Conservation (phyloP, 2,888 invertebrate genomes). For the Azorinus chamasolen region DNA sequence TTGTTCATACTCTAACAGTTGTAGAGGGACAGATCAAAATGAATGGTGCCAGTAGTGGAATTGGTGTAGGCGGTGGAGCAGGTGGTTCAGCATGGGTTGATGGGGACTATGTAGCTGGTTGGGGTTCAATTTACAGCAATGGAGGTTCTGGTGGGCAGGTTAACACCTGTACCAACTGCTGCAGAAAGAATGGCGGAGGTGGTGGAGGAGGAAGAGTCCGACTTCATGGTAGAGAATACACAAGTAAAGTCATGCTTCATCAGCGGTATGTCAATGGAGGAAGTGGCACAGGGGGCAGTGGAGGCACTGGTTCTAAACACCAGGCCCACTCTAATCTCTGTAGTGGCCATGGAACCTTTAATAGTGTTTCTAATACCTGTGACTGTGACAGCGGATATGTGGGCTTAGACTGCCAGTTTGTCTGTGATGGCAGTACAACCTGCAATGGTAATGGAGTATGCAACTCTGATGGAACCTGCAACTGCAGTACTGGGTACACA, state of each 20-base stretch:
- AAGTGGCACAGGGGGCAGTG: constrained; percentile 26
- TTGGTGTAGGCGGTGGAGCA: constrained; percentile 75
- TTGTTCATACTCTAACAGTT: constrained; percentile 48
- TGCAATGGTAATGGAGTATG: constrained; percentile 72
- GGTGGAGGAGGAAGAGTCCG: constrained; percentile 76
- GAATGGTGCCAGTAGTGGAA: constrained; percentile 49
- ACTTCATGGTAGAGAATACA: constrained; percentile 58
- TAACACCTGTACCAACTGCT: constrained; percentile 18
- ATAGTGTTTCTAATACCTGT: constrained; percentile 47
- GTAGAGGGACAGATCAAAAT: constrained; percentile 70
- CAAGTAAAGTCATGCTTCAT: constrained; percentile 64
- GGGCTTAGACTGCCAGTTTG: constrained; percentile 76
- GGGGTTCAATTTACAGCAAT: constrained; percentile 66
- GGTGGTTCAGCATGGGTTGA: constrained; percentile 78
- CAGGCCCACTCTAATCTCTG: constrained; percentile 53
- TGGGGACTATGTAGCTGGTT: constrained; percentile 70
- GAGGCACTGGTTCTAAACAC: constrained; percentile 54
- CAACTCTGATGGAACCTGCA: constrained; percentile 66
- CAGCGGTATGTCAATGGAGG: constrained; percentile 59
- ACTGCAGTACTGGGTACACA: constrained; percentile 70
- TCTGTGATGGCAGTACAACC: constrained; percentile 55
- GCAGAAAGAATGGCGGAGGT: constrained; percentile 70
- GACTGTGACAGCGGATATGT: constrained; percentile 65
- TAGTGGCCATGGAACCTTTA: constrained; percentile 68
- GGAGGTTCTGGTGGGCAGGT: constrained; percentile 63